Evolutionary conservation across 2,113 vertebrate species (phyloP).

Genomic region (Oryzias javanicus): DNA sequence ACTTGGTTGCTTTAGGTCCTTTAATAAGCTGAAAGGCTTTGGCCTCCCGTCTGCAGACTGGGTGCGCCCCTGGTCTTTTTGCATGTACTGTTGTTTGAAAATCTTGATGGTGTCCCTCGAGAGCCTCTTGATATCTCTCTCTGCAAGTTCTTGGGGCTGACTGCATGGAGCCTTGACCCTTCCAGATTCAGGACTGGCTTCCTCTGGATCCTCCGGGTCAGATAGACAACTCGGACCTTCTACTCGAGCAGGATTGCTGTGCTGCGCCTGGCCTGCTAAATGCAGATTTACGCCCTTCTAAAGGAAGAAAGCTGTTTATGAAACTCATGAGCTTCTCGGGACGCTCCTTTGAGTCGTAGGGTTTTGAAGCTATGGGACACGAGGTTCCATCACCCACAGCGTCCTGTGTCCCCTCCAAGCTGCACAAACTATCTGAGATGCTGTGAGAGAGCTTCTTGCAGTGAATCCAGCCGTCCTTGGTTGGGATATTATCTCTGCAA

Average conservation of each 20-base stretch:
- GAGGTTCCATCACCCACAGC: conserved; percentile 51
- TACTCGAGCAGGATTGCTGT: conserved; percentile 49
- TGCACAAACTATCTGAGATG: conserved; percentile 86
- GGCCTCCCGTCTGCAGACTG: conserved; percentile 75
- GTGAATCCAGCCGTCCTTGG: conserved; percentile 73
- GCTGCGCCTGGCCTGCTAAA: conserved; percentile 63
- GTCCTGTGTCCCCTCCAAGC: conserved; percentile 77
- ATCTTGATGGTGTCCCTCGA: conserved; percentile 59
- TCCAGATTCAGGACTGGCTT: conserved; percentile 78
- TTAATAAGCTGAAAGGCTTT: conserved; percentile 78
- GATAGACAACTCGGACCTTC: conserved; percentile 73
- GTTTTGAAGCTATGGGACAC: conserved; percentile 23
- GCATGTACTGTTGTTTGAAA: conserved; percentile 58
- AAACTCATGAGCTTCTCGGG: conserved; percentile 83
- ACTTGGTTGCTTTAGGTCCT: conserved; percentile 77
- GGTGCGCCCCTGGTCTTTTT: conserved; percentile 67
- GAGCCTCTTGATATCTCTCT: conserved; percentile 66
- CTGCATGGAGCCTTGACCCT: conserved; percentile 73
- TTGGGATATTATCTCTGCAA: conserved; percentile 70
- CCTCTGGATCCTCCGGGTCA: conserved; percentile 82
- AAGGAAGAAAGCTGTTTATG: conserved; percentile 76
- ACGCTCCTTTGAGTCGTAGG: conserved; percentile 78
- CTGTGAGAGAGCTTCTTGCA: conserved; percentile 82
- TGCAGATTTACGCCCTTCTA: conserved; percentile 68
- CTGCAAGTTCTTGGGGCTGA: conserved; percentile 65